Evolutionary conservation across 2,113 vertebrate species (phyloP), one percentile per base, ranked within the genome.

Genomic region (Syngnathus typhle): DNA sequence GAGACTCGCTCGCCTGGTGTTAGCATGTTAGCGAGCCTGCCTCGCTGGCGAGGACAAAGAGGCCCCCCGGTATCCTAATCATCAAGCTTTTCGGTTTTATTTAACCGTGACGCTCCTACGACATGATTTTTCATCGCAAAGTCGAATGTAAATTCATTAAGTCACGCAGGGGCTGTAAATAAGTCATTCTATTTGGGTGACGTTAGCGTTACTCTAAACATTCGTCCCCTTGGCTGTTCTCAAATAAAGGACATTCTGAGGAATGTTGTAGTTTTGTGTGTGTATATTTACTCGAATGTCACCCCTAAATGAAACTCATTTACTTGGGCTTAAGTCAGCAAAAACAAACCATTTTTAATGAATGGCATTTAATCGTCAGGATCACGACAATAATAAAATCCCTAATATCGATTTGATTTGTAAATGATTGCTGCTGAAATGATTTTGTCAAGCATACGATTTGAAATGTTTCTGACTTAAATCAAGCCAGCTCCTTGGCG

Each of bases 41-140:
- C 44, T 47, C 15, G 44, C 44, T 80, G 76, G 76, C 75, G 82
- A 82, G 87, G 88, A 91, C 89, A 91, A 91, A 91, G 88, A 77
- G 77, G 67, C 80, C 58, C 59, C 59, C 39, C 1, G 44, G 23
- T 72, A 36, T 38, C 8, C 18, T 1, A 19, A 79, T 12, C 11
- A 27, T 44, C 11, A 7, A 62, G 11, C 44, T 44, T 16, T 9
- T 7, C 6, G 12, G 46, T 46, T 43, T 62, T 27, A 8, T 62
- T 62, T 9, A 23, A 7, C 11, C 11, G 39, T 13, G 11, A 46
- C 21, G 44, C n/a, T 15, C 5, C 60, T 38, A 44, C n/a, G 6
- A 23, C 13, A 1, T 1, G 3, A 62, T 7, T 13, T 15, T n/a
- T 12, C 39, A 43, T 43, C 23, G 39, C 19, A 12, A 61, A 12